phyloP scores from a whole-genome alignment of 2,797 vertebrate genomes.

The Natrix natrix region DNA sequence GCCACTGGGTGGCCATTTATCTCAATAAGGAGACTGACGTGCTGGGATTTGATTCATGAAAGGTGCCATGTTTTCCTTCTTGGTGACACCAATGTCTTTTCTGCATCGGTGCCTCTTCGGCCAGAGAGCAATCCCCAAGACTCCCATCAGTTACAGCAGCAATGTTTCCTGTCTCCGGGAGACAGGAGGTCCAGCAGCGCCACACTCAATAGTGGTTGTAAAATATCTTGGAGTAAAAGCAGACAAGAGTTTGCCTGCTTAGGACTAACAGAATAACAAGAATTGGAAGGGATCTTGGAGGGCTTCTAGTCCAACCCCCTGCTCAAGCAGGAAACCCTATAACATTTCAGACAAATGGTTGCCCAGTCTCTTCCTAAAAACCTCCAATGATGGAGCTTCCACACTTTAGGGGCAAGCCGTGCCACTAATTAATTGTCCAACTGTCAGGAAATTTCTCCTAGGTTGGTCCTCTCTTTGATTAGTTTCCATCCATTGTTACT shows the following conservation, averaged over 20 bases:
- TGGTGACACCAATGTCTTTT: slow-evolving; percentile 8
- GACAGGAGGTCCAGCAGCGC: not conserved
- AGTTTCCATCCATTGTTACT: too few relatives aligned
- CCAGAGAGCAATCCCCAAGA: not conserved
- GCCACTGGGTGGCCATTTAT: slow-evolving; percentile 57
- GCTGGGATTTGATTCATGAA: slow-evolving; percentile 59
- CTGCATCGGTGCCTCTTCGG: slow-evolving; percentile 44
- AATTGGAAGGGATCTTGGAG: not conserved
- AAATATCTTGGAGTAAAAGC: not conserved
- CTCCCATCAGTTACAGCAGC: not conserved
- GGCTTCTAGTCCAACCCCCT: not conserved
- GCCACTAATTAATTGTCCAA: too few relatives aligned
- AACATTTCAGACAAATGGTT: too few relatives aligned
- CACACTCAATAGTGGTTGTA: not conserved
- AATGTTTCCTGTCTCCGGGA: not conserved
- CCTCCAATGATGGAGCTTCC: too few relatives aligned
- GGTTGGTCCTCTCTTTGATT: too few relatives aligned
- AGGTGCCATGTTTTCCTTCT: not conserved
- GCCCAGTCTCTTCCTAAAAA: too few relatives aligned
- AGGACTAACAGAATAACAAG: not conserved
- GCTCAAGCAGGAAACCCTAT: not conserved
- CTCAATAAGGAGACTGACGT: slow-evolving; percentile 59
- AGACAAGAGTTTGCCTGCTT: not conserved
- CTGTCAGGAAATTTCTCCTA: too few relatives aligned
- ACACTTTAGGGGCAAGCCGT: too few relatives aligned